Evolutionary conservation across 2,888 invertebrate species (phyloP).

Genomic region (Dendrolimus pini): DNA sequence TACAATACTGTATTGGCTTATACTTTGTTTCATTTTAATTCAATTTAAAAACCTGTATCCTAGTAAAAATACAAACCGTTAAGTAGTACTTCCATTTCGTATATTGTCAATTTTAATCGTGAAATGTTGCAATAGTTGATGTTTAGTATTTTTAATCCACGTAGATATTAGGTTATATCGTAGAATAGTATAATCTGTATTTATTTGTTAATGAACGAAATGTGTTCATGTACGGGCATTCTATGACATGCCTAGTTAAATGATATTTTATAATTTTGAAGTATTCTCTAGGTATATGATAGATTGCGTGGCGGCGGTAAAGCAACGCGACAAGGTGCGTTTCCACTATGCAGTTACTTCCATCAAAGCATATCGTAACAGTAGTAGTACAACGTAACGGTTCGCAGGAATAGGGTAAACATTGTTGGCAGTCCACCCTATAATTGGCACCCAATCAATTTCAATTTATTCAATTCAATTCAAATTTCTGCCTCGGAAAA

Average conservation of each 20-base stretch:
- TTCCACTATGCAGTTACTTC: too few species aligned
- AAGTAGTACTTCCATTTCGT: constrained; percentile 10
- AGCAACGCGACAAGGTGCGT: too few species aligned
- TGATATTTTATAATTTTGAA: constrained; percentile 21
- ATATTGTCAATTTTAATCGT: constrained; percentile 21
- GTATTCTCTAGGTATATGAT: constrained; percentile 32
- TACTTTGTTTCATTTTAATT: too few species aligned
- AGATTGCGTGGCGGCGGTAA: constrained; percentile 18
- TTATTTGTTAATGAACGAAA: constrained; percentile 33
- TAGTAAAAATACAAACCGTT: constrained; percentile 15
- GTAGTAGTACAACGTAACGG: too few species aligned
- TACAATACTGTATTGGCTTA: too few species aligned
- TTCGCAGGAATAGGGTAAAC: too few species aligned
- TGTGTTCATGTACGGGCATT: constrained; percentile 46
- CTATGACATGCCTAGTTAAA: constrained; percentile 42
- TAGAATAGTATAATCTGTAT: constrained; percentile 11
- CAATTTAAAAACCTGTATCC: too few species aligned
- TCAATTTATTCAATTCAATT: too few species aligned
- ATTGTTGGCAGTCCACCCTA: too few species aligned
- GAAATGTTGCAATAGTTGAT: constrained; percentile 14
- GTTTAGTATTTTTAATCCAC: constrained; percentile 13
- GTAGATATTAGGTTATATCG: constrained; percentile 7
- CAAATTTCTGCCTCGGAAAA: too few species aligned
- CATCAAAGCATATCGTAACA: too few species aligned
- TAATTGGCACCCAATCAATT: too few species aligned